phyloP scores from a whole-genome alignment of 92 coral and sea anemone genomes.

The Porites evermanni region DNA sequence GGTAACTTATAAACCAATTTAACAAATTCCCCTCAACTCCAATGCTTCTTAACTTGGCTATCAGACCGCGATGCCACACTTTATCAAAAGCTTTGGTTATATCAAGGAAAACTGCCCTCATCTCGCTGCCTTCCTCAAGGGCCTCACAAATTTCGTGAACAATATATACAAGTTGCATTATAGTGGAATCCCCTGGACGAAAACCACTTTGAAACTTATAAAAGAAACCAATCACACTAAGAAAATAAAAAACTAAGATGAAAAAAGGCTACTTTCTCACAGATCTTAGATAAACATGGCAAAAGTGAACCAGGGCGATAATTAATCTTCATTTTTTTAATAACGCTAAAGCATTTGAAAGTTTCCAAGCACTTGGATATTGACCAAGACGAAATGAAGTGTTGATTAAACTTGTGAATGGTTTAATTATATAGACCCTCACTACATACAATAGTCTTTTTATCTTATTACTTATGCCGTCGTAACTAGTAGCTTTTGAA shows the following conservation, averaged over 20 bases:
- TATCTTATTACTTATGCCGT: conserved; percentile 29
- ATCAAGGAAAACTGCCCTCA: conserved; percentile 2
- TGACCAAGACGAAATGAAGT: conserved; percentile 15
- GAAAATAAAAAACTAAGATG: background rate
- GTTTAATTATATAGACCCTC: conserved; percentile 13
- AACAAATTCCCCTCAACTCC: too few relatives aligned
- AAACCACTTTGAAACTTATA: too few relatives aligned
- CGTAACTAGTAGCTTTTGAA: conserved; percentile 22
- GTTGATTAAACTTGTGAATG: conserved; percentile 1
- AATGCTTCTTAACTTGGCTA: too few relatives aligned
- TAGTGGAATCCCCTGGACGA: too few relatives aligned
- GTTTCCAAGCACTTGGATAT: conserved; percentile 30
- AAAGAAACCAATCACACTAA: too few relatives aligned
- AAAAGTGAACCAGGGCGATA: conserved; percentile 37
- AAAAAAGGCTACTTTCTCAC: conserved; percentile 13
- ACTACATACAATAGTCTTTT: background rate
- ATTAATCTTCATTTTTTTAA: conserved; percentile 17
- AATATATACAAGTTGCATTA: too few relatives aligned
- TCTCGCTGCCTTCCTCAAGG: too few relatives aligned
- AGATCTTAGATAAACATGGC: conserved; percentile 17
- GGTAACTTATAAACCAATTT: too few relatives aligned
- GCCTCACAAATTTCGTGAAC: too few relatives aligned
- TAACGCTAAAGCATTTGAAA: conserved; percentile 26
- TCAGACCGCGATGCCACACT: too few relatives aligned
- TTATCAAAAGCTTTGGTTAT: background rate